Percentiles rank a stretch among this genome's conserved stretches.
These are phyloP conservation scores for Drosophila sulfurigaster DNA, from an alignment of 1,140 invertebrate species.

Conservation along the genomic window DNA sequence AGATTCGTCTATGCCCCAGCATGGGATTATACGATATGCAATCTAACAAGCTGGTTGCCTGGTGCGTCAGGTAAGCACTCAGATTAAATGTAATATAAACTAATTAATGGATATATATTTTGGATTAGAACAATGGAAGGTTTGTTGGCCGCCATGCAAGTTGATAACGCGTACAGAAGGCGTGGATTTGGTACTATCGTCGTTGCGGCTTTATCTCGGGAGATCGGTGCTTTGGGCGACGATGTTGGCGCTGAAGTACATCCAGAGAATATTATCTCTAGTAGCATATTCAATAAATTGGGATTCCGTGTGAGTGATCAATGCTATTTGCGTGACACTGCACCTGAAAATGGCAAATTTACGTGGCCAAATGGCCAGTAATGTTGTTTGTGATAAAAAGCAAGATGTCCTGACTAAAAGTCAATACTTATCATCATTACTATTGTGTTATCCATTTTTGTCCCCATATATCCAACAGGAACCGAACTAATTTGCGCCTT, in stretches of 20 bases:
- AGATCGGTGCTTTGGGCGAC: slow-evolving; percentile 50
- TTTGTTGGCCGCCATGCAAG: slow-evolving; percentile 57
- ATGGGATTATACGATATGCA: slow-evolving; percentile 64
- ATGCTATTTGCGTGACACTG: slow-evolving; percentile 54
- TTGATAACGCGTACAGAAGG: slow-evolving; percentile 43
- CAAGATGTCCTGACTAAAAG: too few relatives aligned
- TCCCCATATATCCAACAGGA: too few relatives aligned
- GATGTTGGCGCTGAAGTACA: slow-evolving; percentile 71
- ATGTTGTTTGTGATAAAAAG: too few relatives aligned
- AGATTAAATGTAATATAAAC: background rate
- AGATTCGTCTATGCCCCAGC: slow-evolving; percentile 59
- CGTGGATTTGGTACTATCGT: slow-evolving; percentile 57
- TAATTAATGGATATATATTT: background rate
- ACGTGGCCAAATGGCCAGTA: slow-evolving; percentile 57
- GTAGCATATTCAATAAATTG: slow-evolving; percentile 58
- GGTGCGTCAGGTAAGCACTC: slow-evolving; percentile 64
- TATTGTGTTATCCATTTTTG: too few relatives aligned
- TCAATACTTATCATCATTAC: too few relatives aligned
- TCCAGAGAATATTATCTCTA: slow-evolving; percentile 64
- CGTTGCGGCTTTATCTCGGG: slow-evolving; percentile 41
- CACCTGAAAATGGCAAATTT: slow-evolving; percentile 23
- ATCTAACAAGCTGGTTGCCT: slow-evolving; percentile 65
- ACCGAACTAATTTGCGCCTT: too few relatives aligned
- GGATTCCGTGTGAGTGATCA: slow-evolving; percentile 48
- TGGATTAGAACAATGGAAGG: slow-evolving; percentile 56